phyloP scores from a whole-genome alignment of 2,797 vertebrate genomes.

The Phataginus tetradactyla region DNA sequence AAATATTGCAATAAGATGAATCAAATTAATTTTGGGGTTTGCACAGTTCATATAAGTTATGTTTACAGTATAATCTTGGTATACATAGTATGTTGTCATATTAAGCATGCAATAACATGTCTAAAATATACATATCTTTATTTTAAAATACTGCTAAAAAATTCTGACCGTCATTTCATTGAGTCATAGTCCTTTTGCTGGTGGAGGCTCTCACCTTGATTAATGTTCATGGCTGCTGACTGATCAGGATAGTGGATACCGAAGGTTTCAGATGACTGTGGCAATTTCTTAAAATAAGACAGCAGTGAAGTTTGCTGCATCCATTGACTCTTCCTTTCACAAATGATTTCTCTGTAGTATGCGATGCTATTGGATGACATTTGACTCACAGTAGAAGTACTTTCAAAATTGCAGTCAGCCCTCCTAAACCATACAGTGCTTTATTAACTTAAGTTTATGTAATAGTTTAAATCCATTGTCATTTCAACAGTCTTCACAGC shows the following conservation, averaged over 20 bases:
- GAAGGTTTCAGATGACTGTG: not conserved
- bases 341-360: not conserved
- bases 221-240: no score
- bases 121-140: not conserved
- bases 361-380: not conserved
- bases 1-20: not conserved
- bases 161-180: no score
- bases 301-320: not conserved
- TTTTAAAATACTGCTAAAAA: not conserved
- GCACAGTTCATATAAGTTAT: not conserved
- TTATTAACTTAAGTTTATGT: not conserved
- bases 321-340: no score
- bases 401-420: not conserved
- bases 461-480: not conserved
- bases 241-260: not conserved
- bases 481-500: not conserved
- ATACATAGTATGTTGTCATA: no score
- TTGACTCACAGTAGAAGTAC: not conserved
- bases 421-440: no score
- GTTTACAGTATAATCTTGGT: not conserved
- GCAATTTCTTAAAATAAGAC: not conserved
- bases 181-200: no score
- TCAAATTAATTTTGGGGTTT: not conserved
- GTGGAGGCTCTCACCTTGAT: no score
- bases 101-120: not conserved